These are phyloP conservation scores for Drosophila yooni DNA, from an alignment of 2,888 invertebrate species.

Conservation along the genomic window DNA sequence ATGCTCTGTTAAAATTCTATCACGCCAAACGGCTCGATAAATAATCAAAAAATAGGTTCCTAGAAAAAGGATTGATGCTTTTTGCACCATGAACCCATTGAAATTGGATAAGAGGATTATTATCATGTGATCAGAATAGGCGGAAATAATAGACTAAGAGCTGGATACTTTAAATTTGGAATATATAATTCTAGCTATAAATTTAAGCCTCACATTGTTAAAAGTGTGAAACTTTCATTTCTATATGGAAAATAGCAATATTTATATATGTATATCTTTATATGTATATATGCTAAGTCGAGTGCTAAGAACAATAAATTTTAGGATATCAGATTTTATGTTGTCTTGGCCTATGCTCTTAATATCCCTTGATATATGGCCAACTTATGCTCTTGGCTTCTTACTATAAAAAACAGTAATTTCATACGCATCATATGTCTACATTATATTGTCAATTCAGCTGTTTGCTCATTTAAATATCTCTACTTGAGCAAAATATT, in stretches of 20 bases:
- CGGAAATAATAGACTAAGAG: background rate
- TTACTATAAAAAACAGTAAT: background rate
- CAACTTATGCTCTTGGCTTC: background rate
- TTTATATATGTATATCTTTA: background rate
- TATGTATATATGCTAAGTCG: background rate
- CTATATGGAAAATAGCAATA: background rate
- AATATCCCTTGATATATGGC: background rate
- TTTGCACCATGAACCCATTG: rapidly evolving
- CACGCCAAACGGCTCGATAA: background rate
- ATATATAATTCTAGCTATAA: background rate
- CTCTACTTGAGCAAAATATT: conserved; percentile 1
- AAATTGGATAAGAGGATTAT: background rate
- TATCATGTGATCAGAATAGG: background rate
- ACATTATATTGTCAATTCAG: background rate
- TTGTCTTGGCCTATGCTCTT: background rate
- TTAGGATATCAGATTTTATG: background rate
- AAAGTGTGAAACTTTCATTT: background rate
- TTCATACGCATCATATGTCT: background rate
- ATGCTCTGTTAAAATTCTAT: background rate
- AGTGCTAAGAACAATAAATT: background rate
- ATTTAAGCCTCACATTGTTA: background rate
- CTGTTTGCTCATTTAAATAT: conserved; percentile 1
- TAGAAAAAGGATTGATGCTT: too few species aligned
- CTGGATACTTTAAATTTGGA: background rate
- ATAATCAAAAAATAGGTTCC: background rate